phyloP scores from a whole-genome alignment of 2,888 invertebrate species.

The Oegoconia quadripuncta region DNA sequence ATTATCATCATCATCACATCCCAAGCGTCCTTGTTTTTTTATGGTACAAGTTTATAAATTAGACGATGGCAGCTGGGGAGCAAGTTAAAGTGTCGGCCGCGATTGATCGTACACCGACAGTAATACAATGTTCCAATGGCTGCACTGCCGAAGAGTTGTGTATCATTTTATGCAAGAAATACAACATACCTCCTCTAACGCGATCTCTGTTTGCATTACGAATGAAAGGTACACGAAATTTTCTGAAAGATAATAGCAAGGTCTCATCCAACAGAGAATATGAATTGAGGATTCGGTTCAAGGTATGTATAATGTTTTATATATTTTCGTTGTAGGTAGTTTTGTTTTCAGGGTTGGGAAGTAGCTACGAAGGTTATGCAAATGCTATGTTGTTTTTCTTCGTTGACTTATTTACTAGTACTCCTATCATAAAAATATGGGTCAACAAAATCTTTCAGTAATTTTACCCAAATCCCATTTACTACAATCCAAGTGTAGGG shows the following conservation, averaged over 20 bases:
- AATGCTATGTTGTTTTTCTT: no score
- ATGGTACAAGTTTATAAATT: slow-evolving; percentile 53
- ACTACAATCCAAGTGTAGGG: no score
- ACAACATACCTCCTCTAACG: slow-evolving; percentile 87
- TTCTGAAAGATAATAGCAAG: slow-evolving; percentile 82
- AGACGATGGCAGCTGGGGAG: slow-evolving; percentile 62
- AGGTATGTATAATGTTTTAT: no score
- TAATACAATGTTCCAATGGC: slow-evolving; percentile 60
- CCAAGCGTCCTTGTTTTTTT: slow-evolving; percentile 62
- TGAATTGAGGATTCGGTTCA: slow-evolving; percentile 90
- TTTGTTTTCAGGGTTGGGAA: no score
- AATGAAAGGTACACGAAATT: slow-evolving; percentile 81
- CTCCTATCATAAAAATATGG: no score
- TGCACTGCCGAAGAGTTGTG: slow-evolving; percentile 85
- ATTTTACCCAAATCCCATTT: no score
- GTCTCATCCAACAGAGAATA: slow-evolving; percentile 76
- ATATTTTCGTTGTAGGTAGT: no score
- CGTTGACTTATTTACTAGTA: no score
- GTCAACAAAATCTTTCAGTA: no score
- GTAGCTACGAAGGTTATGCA: no score
- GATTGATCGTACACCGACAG: slow-evolving; percentile 54
- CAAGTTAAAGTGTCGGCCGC: slow-evolving; percentile 68
- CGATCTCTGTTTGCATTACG: slow-evolving; percentile 88
- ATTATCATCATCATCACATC: slow-evolving; percentile 49
- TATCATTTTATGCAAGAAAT: slow-evolving; percentile 83